Conservation (phyloP, 2,797 vertebrate genomes). For the Trachurus trachurus region DNA sequence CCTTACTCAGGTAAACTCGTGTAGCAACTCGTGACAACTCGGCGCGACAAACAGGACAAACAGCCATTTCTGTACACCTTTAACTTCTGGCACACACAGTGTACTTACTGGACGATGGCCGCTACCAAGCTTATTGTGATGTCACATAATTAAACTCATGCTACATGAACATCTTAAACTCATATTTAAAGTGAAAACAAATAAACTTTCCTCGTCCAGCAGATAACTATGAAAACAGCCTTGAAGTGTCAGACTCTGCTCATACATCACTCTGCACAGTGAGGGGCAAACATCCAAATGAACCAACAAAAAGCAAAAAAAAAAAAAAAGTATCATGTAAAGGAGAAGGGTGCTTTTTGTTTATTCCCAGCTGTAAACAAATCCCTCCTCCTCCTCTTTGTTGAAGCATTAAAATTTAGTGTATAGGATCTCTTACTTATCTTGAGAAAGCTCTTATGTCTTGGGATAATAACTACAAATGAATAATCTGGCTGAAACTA, state of each 20-base stretch:
- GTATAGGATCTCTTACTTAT: background rate
- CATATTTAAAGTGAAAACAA: background rate
- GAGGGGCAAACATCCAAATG: conserved; percentile 27
- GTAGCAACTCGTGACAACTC: no score
- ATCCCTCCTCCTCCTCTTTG: background rate
- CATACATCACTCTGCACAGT: conserved; percentile 10
- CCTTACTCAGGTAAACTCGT: no score
- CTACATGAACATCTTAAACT: background rate
- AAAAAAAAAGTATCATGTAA: background rate
- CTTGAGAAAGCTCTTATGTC: background rate
- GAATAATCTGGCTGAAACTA: background rate
- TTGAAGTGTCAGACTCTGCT: background rate
- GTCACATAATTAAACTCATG: background rate
- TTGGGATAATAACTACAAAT: background rate
- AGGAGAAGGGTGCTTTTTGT: background rate
- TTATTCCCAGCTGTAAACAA: background rate
- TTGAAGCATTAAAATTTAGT: background rate
- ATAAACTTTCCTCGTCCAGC: background rate
- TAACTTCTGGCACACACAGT: no score
- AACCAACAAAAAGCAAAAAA: background rate
- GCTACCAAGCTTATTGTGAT: background rate
- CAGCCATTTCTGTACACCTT: no score
- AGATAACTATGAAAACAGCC: conserved; percentile 10
- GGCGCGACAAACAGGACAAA: no score
- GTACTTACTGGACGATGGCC: background rate